These are phyloP conservation scores for Ptychadena robeensis DNA, from an alignment of 2,797 vertebrate genomes.

Conservation along the genomic window DNA sequence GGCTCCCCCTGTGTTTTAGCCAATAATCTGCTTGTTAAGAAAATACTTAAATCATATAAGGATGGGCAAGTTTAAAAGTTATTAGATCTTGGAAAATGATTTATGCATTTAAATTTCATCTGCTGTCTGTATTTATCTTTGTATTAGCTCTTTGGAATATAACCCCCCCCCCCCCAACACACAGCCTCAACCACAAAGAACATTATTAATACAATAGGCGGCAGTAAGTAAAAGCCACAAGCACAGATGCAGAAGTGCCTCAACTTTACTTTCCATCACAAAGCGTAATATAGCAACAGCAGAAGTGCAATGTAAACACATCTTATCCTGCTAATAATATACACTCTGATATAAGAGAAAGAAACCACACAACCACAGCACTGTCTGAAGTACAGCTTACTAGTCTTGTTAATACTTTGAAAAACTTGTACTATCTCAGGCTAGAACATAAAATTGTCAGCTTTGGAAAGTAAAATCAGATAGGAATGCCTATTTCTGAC, in stretches of 20 bases:
- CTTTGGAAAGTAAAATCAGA: too few relatives aligned
- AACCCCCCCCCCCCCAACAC: not conserved
- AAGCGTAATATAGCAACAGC: not conserved
- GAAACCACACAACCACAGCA: too few relatives aligned
- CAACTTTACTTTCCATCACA: conserved; percentile 26
- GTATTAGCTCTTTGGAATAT: too few relatives aligned
- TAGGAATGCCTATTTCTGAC: too few relatives aligned
- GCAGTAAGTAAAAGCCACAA: not conserved
- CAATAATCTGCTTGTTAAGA: too few relatives aligned
- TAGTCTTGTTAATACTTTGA: too few relatives aligned
- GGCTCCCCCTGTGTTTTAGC: too few relatives aligned
- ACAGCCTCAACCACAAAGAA: not conserved
- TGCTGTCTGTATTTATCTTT: not conserved
- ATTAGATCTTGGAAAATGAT: too few relatives aligned
- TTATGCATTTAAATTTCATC: too few relatives aligned
- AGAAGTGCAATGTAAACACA: not conserved
- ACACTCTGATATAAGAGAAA: not conserved
- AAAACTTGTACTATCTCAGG: not conserved
- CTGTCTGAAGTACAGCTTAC: not conserved
- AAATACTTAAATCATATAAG: too few relatives aligned
- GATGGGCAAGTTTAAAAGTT: too few relatives aligned
- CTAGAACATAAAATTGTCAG: too few relatives aligned
- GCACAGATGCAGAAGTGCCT: not conserved
- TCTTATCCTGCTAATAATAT: not conserved
- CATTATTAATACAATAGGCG: not conserved